phyloP scores from a whole-genome alignment of 2,888 invertebrate species.

The Epirrhoe tristata region DNA sequence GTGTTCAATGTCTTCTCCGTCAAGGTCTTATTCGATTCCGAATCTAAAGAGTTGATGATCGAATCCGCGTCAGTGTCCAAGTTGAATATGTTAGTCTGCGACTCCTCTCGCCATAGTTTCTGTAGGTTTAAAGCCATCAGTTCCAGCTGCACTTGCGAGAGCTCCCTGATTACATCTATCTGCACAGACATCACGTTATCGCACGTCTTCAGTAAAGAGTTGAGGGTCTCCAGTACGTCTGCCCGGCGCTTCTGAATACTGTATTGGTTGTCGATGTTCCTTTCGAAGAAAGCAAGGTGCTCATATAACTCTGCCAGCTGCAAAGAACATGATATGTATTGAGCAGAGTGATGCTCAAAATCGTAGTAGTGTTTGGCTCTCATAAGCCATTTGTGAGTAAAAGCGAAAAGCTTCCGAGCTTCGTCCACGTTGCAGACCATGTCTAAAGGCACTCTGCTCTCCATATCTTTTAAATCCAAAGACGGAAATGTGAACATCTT shows the following conservation, averaged over 20 bases:
- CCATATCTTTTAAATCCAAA: slow-evolving; percentile 70
- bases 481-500: slow-evolving; percentile 68
- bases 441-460: slow-evolving; percentile 65
- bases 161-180: slow-evolving; percentile 84
- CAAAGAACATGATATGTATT: slow-evolving; percentile 85
- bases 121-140: slow-evolving; percentile 87
- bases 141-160: slow-evolving; percentile 87
- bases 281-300: slow-evolving; percentile 89
- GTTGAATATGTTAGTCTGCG: slow-evolving; percentile 73
- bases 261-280: slow-evolving; percentile 87
- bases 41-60: slow-evolving; percentile 71
- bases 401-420: slow-evolving; percentile 82
- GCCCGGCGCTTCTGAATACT: slow-evolving; percentile 85
- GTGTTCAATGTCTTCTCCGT: slow-evolving; percentile 72
- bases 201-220: slow-evolving; percentile 80
- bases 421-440: slow-evolving; percentile 67
- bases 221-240: slow-evolving; percentile 85
- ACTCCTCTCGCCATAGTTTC: slow-evolving; percentile 82
- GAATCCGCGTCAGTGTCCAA: slow-evolving; percentile 72
- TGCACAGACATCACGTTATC: slow-evolving; percentile 81
- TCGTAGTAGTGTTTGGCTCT: slow-evolving; percentile 85
- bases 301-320: slow-evolving; percentile 88
- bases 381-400: slow-evolving; percentile 86
- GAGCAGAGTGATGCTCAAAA: slow-evolving; percentile 84
- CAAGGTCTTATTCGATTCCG: slow-evolving; percentile 73